These are phyloP conservation scores for Malaclemys terrapin DNA, from an alignment of 2,113 vertebrate species.

Conservation along the genomic window DNA sequence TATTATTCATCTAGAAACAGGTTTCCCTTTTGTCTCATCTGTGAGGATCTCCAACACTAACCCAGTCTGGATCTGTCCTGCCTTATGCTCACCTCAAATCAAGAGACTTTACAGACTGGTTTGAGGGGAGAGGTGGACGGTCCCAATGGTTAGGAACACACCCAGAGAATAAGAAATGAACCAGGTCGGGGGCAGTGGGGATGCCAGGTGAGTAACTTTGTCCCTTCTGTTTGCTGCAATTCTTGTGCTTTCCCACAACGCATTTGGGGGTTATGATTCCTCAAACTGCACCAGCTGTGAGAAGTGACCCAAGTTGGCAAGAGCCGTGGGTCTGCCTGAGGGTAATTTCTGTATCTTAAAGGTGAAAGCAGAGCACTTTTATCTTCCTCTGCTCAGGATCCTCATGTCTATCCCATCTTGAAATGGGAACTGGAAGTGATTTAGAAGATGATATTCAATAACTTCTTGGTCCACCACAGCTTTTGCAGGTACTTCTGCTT, in stretches of 20 bases:
- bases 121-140: background rate
- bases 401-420: background rate
- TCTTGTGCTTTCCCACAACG: background rate
- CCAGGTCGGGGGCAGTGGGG: background rate
- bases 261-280: background rate
- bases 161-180: background rate
- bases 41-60: background rate
- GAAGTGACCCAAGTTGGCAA: background rate
- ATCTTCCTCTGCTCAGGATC: background rate
- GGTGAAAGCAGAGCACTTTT: background rate
- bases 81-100: background rate
- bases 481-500: background rate
- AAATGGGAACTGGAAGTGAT: background rate
- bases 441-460: too few species aligned
- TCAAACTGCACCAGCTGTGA: background rate
- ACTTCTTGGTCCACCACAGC: too few species aligned
- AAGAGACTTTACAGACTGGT: too few species aligned
- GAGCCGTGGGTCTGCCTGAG: background rate
- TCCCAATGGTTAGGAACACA: background rate
- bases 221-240: background rate
- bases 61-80: background rate
- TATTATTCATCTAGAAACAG: background rate
- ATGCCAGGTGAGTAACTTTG: too few species aligned
- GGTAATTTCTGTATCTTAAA: background rate
- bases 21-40: background rate